Evolutionary conservation across 2,797 vertebrate species (phyloP), one percentile per base, ranked within the genome.

Genomic region (Neosilurus mollespiculum): DNA sequence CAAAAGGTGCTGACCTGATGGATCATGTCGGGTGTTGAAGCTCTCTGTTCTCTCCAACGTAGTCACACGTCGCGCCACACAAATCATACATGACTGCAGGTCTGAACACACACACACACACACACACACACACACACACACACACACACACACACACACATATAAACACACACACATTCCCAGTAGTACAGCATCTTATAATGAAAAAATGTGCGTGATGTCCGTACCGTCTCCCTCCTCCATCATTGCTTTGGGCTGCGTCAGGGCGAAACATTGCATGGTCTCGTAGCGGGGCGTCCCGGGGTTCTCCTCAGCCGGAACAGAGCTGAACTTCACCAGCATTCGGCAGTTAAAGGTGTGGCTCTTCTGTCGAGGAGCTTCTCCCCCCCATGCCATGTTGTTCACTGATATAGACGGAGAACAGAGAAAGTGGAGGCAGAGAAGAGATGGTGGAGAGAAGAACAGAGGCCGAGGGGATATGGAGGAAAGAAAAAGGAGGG

Each of bases 11-110:
- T 94, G 92, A 99, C 98, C 97, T 90, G 97, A 95, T 84, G 98
- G 94, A 87, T 99, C 98, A 12, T 99, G 98, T 73, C 96, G 96
- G 51, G 98, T 99, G 88, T 96, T 97, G 88, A 99, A 99, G 84
- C 96, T 96, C 91, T 99, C 98, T 0, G 96, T 93, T 86, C 97
- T 95, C 91, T 99, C 98, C 51, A 96, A 91, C 7, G 95, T 92
- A n/a, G 96, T 92, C 80, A 99, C 96, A 59, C 97, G 96, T 24
- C 98, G 95, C 0, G 97, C 98, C 88, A 99, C 98, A 82, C 98
- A 99, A 90, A 99, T 99, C 97, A 99, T 98, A 89, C 98, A 99
- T 14, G 97, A 99, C 88, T 99, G 98, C 88, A 99, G 94, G 92
- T 99, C 98, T 99, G 90, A 82, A 71, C 75, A 81, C 70, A 81